Base-by-base conservation (phyloP, 1,140 invertebrate genomes). In the Diabrotica undecimpunctata region DNA sequence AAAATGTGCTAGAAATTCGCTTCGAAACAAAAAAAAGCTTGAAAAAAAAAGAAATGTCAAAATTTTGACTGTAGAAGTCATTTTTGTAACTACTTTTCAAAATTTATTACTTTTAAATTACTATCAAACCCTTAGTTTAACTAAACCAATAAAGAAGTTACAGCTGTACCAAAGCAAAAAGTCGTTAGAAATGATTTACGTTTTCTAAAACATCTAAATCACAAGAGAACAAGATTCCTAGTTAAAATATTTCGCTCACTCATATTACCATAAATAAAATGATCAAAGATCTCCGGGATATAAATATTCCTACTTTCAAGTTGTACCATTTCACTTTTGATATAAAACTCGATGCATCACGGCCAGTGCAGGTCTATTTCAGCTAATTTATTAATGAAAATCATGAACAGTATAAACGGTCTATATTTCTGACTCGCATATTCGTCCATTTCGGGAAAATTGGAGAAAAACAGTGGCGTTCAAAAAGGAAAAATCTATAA, bases 291-390 rank as follows among this genome's bases (percentile, higher is more conserved):
- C n/a, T n/a, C 41, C 41, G 8, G 41, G 41, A 46, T 46, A 46
- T 46, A 46, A 46, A 46, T 46, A 46, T 46, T 46, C 41, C 41
- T 6, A 46, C 41, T 46, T 46, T 46, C 41, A 46, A 46, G 41
- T 46, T 46, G 41, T 46, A 46, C 41, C 41, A n/a, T 46, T 46
- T 46, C 41, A 46, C 41, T 46, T 46, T 46, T 46, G n/a, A 46
- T 46, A 10, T 46, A 46, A 46, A 46, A 46, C 41, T 46, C 41
- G n/a, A 46, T 46, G n/a, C n/a, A 46, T 46, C 41, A 46, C 41
- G 8, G 41, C 41, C 41, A 46, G n/a, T 46, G 41, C 41, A 46
- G 41, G 41, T 46, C 41, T 6, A 46, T 46, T 46, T 6, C 41
- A 8, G 6, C n/a, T 46, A 46, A 46, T 46, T 46, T 46, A 46